These are phyloP conservation scores for Trachops cirrhosus DNA, from an alignment of 2,797 vertebrate species.

Conservation along the genomic window DNA sequence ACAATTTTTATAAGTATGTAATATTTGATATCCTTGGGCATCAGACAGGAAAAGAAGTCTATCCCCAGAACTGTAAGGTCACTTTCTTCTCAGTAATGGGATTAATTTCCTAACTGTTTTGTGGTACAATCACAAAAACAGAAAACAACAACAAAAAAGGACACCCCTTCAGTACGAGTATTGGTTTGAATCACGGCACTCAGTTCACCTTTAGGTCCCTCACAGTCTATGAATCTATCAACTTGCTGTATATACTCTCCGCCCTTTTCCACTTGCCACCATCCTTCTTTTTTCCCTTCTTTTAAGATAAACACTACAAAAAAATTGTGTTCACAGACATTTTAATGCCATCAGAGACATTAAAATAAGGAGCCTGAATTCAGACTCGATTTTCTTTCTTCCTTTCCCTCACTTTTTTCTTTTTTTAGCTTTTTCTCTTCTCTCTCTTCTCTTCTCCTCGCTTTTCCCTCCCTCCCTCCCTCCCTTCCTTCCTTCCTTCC, in stretches of 20 bases:
- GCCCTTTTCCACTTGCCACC: background rate
- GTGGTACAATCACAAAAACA: background rate
- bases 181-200: background rate
- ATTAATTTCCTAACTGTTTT: background rate
- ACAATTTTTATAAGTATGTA: background rate
- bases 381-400: background rate
- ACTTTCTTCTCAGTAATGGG: background rate
- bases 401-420: background rate
- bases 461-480: rapidly evolving
- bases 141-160: background rate
- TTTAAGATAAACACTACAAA: background rate
- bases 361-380: background rate
- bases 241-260: background rate
- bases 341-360: background rate
- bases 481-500: rapidly evolving
- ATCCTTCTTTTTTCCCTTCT: background rate
- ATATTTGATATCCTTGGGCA: background rate
- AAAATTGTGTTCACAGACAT: background rate
- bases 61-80: background rate
- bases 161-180: background rate
- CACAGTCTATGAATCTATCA: background rate
- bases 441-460: too few species aligned
- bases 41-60: background rate
- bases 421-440: background rate
- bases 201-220: background rate